phyloP scores from a whole-genome alignment of 2,113 vertebrate genomes.

The cattle (Bos taurus) region ARS-UCD2.0 NC_037328.1:7407001-7407500 shows the following conservation, averaged over 20 bases:
- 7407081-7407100: neutral
- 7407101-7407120: neutral
- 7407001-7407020: neutral
- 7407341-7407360: neutral
- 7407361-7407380: neutral
- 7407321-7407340: neutral
- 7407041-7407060: neutral
- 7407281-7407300: neutral
- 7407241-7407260: accelerated
- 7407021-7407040: neutral
- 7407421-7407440: neutral
- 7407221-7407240: neutral
- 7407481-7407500: neutral
- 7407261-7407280: neutral
- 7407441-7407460: neutral
- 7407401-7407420: neutral
- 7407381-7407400: neutral
- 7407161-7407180: neutral
- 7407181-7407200: neutral
- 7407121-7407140: neutral
- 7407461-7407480: neutral
- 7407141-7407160: neutral
- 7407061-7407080: neutral
- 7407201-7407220: neutral
- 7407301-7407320: neutral